These are phyloP conservation scores for Eolophus roseicapilla DNA, from an alignment of 2,113 vertebrate genomes.

Conservation along the genomic window DNA sequence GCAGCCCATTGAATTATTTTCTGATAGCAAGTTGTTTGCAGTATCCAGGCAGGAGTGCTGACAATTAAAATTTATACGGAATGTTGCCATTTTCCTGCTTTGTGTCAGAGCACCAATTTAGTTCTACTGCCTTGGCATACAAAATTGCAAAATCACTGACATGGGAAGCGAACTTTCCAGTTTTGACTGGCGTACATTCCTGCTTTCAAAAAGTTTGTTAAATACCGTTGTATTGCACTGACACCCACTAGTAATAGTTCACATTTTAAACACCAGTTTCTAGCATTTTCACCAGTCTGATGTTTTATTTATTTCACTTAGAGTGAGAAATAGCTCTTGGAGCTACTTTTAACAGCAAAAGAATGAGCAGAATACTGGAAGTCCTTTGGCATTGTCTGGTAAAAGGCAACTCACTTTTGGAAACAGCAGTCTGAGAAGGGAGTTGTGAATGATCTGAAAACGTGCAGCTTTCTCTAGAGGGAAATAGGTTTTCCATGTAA, in stretches of 20 bases:
- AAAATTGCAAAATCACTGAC: neutral
- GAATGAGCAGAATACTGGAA: neutral
- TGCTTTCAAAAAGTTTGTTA: neutral
- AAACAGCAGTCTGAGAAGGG: neutral
- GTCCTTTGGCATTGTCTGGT: neutral
- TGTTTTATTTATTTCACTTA: neutral
- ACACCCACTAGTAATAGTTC: neutral
- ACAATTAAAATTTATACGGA: slow-evolving; percentile 31
- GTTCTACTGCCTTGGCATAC: neutral
- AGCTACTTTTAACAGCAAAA: neutral
- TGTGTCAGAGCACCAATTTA: slow-evolving; percentile 15
- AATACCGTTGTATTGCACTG: neutral
- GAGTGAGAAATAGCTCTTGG: neutral
- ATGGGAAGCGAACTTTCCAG: neutral
- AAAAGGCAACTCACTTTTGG: neutral
- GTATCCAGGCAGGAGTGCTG: slow-evolving; percentile 24
- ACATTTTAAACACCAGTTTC: neutral
- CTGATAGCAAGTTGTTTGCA: slow-evolving; percentile 35
- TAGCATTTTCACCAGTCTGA: neutral
- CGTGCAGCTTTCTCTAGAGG: neutral
- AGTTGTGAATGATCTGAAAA: neutral
- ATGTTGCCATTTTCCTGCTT: neutral
- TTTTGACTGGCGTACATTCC: neutral
- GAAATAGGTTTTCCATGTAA: neutral
- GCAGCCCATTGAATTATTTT: slow-evolving; percentile 48